phyloP scores from a whole-genome alignment of 1,140 invertebrate species.

The Panulirus ornatus region DNA sequence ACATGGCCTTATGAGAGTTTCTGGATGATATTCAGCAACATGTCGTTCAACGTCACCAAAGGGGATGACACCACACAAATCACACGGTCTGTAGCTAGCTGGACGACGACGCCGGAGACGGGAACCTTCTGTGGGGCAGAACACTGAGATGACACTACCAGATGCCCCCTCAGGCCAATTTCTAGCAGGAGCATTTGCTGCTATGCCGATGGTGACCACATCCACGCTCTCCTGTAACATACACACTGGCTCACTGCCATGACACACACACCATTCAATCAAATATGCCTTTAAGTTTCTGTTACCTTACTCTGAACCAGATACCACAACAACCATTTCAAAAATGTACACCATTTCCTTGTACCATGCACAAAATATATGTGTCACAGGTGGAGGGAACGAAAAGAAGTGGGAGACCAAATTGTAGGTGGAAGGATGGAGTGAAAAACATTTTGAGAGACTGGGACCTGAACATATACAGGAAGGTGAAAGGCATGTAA shows the following conservation, averaged over 20 bases:
- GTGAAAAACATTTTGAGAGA: no score
- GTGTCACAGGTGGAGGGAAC: no score
- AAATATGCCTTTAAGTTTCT: no score
- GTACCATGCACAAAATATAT: no score
- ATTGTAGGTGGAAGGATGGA: no score
- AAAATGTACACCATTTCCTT: no score
- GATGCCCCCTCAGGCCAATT: constrained; percentile 18
- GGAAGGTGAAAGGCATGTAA: no score
- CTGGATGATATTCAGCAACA: constrained; percentile 54
- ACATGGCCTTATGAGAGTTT: constrained; percentile 42
- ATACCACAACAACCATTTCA: not conserved
- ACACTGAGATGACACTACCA: constrained; percentile 35
- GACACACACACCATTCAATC: not conserved
- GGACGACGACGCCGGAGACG: constrained; percentile 43
- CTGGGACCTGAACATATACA: no score
- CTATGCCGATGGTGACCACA: constrained; percentile 55
- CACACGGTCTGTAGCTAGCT: constrained; percentile 62
- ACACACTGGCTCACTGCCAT: constrained; percentile 65
- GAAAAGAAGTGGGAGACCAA: no score
- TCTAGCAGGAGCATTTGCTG: constrained; percentile 38
- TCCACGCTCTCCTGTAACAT: constrained; percentile 66
- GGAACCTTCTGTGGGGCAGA: constrained; percentile 20
- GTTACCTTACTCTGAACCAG: no score
- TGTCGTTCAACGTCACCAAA: constrained; percentile 53
- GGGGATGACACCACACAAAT: constrained; percentile 55